These are phyloP conservation scores for Zaprionus gabonicus DNA, from an alignment of 1,140 invertebrate genomes.

Conservation along the genomic window DNA sequence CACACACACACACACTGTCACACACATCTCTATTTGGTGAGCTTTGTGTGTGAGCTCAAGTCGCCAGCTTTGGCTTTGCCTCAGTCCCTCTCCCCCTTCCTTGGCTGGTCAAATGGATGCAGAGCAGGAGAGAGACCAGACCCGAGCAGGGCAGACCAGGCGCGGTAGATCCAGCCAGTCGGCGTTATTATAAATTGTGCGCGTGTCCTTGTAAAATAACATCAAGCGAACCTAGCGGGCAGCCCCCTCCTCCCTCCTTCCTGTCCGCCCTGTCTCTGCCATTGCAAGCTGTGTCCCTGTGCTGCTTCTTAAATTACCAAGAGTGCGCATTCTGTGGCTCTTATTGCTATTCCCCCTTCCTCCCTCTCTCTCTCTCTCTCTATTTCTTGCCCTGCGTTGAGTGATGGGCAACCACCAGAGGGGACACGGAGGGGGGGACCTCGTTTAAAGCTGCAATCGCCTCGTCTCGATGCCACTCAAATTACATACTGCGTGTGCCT, in stretches of 20 bases:
- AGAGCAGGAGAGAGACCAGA: conserved; percentile 6
- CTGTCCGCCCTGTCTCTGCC: background rate
- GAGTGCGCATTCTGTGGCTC: conserved; percentile 59
- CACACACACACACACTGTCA: conserved; percentile 49
- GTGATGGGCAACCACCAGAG: conserved; percentile 24
- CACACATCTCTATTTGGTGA: conserved; percentile 49
- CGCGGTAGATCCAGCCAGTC: conserved; percentile 29
- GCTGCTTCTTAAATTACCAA: conserved; percentile 76
- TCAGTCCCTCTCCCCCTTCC: conserved; percentile 47
- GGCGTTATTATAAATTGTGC: conserved; percentile 80
- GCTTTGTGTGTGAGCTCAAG: conserved; percentile 42
- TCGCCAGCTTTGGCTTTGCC: conserved; percentile 38
- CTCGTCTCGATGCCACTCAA: background rate
- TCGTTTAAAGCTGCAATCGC: conserved; percentile 52
- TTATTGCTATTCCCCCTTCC: conserved; percentile 53
- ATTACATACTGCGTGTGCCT: background rate
- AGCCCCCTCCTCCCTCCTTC: background rate
- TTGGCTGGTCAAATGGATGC: conserved; percentile 19
- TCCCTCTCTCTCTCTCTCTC: background rate
- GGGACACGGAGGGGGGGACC: conserved; percentile 3
- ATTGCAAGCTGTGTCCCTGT: conserved; percentile 39
- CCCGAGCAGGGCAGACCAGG: conserved; percentile 4
- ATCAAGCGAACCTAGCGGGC: conserved; percentile 71
- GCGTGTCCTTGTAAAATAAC: conserved; percentile 81
- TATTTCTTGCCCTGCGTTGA: conserved; percentile 19